Evolutionary conservation across 1,140 invertebrate species (phyloP).

Genomic region (Lepidostoma basale): DNA sequence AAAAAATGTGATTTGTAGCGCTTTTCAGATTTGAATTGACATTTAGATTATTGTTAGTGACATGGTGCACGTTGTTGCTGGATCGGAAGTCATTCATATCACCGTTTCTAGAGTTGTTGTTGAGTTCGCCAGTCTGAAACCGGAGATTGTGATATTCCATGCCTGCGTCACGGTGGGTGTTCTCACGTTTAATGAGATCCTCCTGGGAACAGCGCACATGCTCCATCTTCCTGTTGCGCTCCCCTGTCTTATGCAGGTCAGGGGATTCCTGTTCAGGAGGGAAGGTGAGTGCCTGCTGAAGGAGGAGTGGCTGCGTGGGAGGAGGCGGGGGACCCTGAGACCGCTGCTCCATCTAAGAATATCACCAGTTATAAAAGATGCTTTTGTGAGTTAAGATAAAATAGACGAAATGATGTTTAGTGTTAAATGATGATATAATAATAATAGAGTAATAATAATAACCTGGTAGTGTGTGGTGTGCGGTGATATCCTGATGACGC

Average conservation of each 20-base stretch:
- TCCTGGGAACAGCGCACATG: constrained; percentile 36
- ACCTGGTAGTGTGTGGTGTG: constrained; percentile 56
- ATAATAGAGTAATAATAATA: too few species aligned
- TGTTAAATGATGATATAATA: neutral
- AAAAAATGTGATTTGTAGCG: constrained; percentile 33
- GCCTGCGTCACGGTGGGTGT: constrained; percentile 30
- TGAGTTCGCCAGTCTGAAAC: constrained; percentile 36
- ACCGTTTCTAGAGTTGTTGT: constrained; percentile 37
- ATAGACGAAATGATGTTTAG: neutral
- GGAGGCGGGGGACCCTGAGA: constrained; percentile 14
- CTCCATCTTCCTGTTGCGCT: constrained; percentile 27
- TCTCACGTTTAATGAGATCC: constrained; percentile 22
- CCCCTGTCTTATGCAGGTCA: constrained; percentile 14
- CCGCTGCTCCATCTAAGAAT: constrained; percentile 36
- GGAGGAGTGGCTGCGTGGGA: constrained; percentile 27
- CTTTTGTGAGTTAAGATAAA: too few species aligned
- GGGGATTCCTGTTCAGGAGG: constrained; percentile 26
- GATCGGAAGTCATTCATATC: constrained; percentile 34
- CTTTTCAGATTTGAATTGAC: constrained; percentile 37
- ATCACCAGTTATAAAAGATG: neutral
- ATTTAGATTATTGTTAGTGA: constrained; percentile 15
- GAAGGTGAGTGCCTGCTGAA: constrained; percentile 38
- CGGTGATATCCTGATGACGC: constrained; percentile 80
- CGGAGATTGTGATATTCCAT: constrained; percentile 37
- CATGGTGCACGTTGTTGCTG: constrained; percentile 28